Evolutionary conservation across 2,797 vertebrate species (phyloP), one percentile per base, ranked within the genome.

Genomic region (Pseudochirops cupreus): DNA sequence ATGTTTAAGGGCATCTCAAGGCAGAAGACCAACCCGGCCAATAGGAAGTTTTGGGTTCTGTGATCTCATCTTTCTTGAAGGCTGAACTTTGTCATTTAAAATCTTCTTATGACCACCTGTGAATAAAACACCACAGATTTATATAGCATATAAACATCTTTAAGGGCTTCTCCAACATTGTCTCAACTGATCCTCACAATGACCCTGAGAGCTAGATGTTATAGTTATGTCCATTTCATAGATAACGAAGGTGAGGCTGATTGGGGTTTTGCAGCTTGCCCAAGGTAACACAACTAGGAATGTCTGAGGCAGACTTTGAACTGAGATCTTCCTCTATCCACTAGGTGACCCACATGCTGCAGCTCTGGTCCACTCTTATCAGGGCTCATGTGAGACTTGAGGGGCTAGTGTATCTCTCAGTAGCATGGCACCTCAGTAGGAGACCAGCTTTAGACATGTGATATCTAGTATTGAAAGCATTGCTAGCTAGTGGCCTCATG

Each of bases 1-100:
- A 93, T 52, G 94, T 96, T 94, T 67, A 94, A 94, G 90, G 28
- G 5, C 21, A 46, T 46, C 39, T 82, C 74, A 46, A 46, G 52
- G 52, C 50, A 91, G 54, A 55, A 53, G 52, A 31, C 29, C 53
- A 53, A 53, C 53, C 31, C 3, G 90, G 53, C 31, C 90, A 46
- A 46, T 11, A 11, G 33, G 26, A 91, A 24, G 28, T 90, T 29
- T 14, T 5, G 11, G 5, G 54, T 90, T 91, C 90, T 91, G 7
- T 54, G 31, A 55, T 18, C 50, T 91, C 53, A 29, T 54, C 53
- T 91, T 91, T 91, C 9, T 54, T 26, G 74, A 46, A 82, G 21
- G 9, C 74, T 82, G 39, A 82, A 18, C 2, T 82, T 82, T 46
- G 26, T 21, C 74, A 24, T 46, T 82, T 46, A 13, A 46, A 39